A percentile compares a stretch with the other conserved stretches of the same genome.
phyloP scores from a whole-genome alignment of 2,797 vertebrate species.

The Margarornis squamiger region DNA sequence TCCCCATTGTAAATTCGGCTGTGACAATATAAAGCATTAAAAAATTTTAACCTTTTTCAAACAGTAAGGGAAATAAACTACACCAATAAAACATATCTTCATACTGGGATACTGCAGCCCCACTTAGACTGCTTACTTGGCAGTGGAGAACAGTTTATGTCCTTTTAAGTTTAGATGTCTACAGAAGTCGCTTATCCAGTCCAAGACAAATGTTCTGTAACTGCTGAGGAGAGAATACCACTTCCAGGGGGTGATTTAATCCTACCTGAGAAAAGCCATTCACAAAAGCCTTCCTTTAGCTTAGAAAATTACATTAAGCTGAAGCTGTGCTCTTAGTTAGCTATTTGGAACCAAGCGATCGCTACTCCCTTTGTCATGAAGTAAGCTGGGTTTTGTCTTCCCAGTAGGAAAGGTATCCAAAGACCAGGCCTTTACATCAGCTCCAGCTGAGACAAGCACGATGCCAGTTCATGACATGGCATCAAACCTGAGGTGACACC shows the following conservation, averaged over 20 bases:
- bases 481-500: not conserved
- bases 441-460: not conserved
- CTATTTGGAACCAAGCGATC: not conserved
- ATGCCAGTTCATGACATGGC: accelerated
- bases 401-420: not conserved
- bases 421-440: not conserved
- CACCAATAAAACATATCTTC: not conserved
- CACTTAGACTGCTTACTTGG: not conserved
- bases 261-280: not conserved
- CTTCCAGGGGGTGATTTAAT: not conserved
- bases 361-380: not conserved
- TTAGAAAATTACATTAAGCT: not conserved
- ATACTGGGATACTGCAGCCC: not conserved
- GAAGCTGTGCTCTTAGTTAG: not conserved
- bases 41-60: not conserved
- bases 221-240: not conserved
- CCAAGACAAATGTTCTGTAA: not conserved
- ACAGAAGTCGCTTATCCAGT: not conserved
- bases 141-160: not conserved
- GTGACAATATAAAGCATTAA: not conserved
- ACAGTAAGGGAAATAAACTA: not conserved
- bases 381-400: not conserved
- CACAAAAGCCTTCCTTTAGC: not conserved
- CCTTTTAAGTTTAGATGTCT: not conserved
- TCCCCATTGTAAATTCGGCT: not conserved